phyloP scores from a whole-genome alignment of 2,113 vertebrate species.

The Nannobrachium achirus region DNA sequence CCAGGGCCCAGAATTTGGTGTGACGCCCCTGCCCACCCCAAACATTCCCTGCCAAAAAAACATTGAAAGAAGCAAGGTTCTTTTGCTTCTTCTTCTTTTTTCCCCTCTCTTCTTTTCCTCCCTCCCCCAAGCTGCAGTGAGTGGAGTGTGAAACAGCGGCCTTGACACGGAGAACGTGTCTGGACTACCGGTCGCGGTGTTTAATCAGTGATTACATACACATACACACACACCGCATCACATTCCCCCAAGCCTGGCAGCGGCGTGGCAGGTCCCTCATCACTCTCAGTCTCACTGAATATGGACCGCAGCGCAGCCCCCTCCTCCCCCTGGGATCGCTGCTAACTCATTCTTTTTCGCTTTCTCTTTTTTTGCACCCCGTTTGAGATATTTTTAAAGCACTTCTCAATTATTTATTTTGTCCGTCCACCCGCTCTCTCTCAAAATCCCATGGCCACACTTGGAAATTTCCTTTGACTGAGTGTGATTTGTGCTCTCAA shows the following conservation, averaged over 20 bases:
- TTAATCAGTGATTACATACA: slow-evolving; percentile 67
- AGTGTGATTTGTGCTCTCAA: slow-evolving; percentile 23
- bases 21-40: slow-evolving; percentile 10
- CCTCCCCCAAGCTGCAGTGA: slow-evolving; percentile 39
- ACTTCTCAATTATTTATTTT: background rate
- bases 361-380: slow-evolving; percentile 28
- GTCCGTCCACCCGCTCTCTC: slow-evolving; percentile 6
- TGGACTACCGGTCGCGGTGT: slow-evolving; percentile 48
- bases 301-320: slow-evolving; percentile 28
- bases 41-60: slow-evolving; percentile 25
- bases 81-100: background rate
- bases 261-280: slow-evolving; percentile 48
- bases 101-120: background rate
- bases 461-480: slow-evolving; percentile 39
- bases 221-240: slow-evolving; percentile 37
- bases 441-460: slow-evolving; percentile 20
- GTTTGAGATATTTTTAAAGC: slow-evolving; percentile 23
- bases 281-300: slow-evolving; percentile 45
- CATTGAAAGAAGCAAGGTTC: slow-evolving; percentile 42
- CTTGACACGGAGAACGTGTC: slow-evolving; percentile 57
- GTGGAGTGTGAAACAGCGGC: slow-evolving; percentile 40
- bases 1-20: too few species aligned
- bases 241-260: slow-evolving; percentile 35
- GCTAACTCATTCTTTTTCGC: slow-evolving; percentile 36
- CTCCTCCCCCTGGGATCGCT: slow-evolving; percentile 30